Percentiles rank a stretch among this genome's conserved stretches.
phyloP scores from a whole-genome alignment of 2,113 vertebrate genomes.

The Tympanuchus pallidicinctus region DNA sequence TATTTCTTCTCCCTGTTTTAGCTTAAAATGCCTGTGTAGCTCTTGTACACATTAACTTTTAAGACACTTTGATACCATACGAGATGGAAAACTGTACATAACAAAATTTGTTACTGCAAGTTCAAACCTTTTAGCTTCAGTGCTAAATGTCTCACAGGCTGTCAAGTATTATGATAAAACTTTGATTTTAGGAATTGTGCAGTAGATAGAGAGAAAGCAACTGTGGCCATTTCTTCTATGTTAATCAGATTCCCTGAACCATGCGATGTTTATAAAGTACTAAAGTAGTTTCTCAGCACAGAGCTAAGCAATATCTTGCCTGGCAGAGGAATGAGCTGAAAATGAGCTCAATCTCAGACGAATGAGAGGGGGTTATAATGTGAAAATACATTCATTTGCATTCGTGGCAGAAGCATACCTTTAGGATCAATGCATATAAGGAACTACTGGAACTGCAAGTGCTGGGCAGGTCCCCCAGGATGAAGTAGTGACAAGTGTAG shows the following conservation, averaged over 20 bases:
- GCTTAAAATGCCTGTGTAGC: not conserved
- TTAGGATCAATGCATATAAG: not conserved
- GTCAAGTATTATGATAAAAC: not conserved
- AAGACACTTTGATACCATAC: not conserved
- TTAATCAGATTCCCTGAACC: not conserved
- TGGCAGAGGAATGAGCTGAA: not conserved
- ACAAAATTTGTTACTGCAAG: not conserved
- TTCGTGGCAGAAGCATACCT: not conserved
- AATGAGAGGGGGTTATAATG: not conserved
- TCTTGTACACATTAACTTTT: not conserved
- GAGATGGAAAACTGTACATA: not conserved
- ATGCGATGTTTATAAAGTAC: not conserved
- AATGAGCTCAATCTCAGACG: not conserved
- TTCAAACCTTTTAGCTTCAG: not conserved
- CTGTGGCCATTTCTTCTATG: not conserved
- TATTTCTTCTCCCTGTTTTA: not conserved
- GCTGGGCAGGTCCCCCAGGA: not conserved
- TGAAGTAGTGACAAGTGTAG: accelerated
- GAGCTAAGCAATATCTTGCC: not conserved
- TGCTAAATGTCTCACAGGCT: not conserved
- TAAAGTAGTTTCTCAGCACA: not conserved
- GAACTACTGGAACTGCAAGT: not conserved
- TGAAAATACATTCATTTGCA: not conserved
- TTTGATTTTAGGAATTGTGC: not conserved
- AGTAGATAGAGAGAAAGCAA: not conserved